Percentiles rank a stretch among this genome's conserved stretches.
Evolutionary conservation across 2,113 vertebrate genomes (phyloP).

Genomic region (Siniperca chuatsi): DNA sequence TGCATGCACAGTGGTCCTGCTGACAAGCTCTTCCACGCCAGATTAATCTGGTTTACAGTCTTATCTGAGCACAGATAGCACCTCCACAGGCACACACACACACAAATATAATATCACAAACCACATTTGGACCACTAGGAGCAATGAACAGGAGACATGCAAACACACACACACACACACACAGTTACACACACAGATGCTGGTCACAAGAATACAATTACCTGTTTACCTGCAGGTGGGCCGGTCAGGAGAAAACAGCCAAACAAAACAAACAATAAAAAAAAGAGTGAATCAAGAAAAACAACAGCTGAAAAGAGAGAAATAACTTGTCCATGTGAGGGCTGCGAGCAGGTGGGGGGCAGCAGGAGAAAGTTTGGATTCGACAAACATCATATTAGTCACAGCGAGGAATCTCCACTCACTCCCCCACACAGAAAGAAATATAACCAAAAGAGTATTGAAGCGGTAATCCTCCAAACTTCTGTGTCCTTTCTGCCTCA

Average conservation of each 20-base stretch:
- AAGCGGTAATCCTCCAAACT: slow-evolving; percentile 74
- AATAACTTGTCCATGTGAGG: slow-evolving; percentile 30
- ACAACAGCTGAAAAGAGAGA: slow-evolving; percentile 48
- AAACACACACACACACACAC: slow-evolving; percentile 55
- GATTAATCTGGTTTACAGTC: slow-evolving; percentile 99
- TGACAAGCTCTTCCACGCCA: slow-evolving; percentile 98
- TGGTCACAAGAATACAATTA: slow-evolving; percentile 71
- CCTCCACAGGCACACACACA: slow-evolving; percentile 76
- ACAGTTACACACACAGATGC: slow-evolving; percentile 1
- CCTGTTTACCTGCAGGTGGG: slow-evolving; percentile 75
- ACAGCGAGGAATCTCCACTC: slow-evolving; percentile 69
- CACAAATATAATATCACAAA: slow-evolving; percentile 70
- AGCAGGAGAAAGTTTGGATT: slow-evolving; percentile 74
- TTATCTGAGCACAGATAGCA: slow-evolving; percentile 97
- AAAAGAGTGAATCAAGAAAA: slow-evolving; percentile 53
- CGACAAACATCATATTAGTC: slow-evolving; percentile 79
- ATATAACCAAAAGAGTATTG: slow-evolving; percentile 73
- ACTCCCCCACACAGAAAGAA: slow-evolving; percentile 57
- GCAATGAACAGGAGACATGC: slow-evolving; percentile 65
- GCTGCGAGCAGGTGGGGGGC: slow-evolving; percentile 46
- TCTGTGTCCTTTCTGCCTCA: slow-evolving; percentile 68
- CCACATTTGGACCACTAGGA: slow-evolving; percentile 65
- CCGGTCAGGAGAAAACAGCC: slow-evolving; percentile 53
- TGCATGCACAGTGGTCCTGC: slow-evolving; percentile 84
- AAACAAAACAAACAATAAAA: slow-evolving; percentile 69